Evolutionary conservation across 2,113 vertebrate species (phyloP).

Genomic region (Otocyon megalotis): DNA sequence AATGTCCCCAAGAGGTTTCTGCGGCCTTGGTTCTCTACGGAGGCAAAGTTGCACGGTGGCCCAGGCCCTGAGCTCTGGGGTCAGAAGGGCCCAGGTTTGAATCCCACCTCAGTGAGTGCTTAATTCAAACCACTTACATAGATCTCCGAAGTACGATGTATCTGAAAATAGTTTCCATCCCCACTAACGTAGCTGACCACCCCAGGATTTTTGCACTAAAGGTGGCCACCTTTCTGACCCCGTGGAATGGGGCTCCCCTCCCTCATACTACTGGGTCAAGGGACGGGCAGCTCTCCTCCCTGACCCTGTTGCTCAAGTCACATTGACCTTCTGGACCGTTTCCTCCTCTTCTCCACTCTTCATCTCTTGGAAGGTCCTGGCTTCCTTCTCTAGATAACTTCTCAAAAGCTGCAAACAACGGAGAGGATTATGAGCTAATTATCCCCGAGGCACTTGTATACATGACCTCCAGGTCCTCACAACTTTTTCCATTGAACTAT

Average conservation of each 20-base stretch:
- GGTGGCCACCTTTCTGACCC: neutral
- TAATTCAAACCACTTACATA: no score
- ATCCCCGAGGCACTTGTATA: neutral
- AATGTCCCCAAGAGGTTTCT: fast-evolving
- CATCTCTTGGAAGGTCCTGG: neutral
- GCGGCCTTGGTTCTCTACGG: fast-evolving
- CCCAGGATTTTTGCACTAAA: neutral
- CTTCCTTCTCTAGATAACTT: neutral
- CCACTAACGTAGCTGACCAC: neutral
- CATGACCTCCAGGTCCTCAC: neutral
- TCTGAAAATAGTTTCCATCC: neutral
- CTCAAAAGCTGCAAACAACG: neutral
- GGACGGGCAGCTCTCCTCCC: neutral
- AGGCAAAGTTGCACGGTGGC: fast-evolving
- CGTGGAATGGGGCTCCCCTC: neutral
- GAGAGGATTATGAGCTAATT: neutral
- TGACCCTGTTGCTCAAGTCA: fast-evolving
- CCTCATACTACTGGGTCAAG: neutral
- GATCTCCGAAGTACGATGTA: neutral
- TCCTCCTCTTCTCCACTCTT: neutral
- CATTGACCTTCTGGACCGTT: no score
- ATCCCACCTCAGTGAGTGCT: neutral
- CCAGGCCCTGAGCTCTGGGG: no score
- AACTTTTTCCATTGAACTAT: neutral
- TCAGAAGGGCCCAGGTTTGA: neutral